phyloP scores from a whole-genome alignment of 1,140 invertebrate species.

The Bombus breviceps region DNA sequence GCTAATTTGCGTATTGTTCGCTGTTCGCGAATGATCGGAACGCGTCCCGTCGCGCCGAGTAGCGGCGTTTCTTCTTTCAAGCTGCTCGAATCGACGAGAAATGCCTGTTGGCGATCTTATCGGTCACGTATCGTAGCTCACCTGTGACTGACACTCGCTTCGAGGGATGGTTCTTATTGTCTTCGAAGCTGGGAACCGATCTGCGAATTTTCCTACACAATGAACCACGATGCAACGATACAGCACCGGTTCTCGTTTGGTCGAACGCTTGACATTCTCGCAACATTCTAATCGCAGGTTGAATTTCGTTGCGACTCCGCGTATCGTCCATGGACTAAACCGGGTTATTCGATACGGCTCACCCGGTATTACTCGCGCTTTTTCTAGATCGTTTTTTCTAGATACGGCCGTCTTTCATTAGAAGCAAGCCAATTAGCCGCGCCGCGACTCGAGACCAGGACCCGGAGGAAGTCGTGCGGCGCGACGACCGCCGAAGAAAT shows the following conservation, averaged over 20 bases:
- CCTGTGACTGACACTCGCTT: slow-evolving; percentile 3
- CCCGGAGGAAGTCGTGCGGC: slow-evolving; percentile 44
- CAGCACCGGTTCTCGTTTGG: neutral
- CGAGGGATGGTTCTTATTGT: neutral
- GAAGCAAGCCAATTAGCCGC: slow-evolving; percentile 52
- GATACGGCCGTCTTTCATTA: slow-evolving; percentile 43
- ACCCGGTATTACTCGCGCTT: no score
- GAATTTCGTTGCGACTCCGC: neutral
- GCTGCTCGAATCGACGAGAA: neutral
- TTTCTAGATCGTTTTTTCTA: slow-evolving; percentile 9
- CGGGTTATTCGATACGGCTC: no score
- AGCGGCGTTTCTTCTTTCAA: neutral
- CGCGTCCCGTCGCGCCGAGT: neutral
- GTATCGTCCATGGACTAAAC: no score
- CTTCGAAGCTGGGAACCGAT: neutral
- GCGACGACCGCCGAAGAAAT: slow-evolving; percentile 11
- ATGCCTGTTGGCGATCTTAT: neutral
- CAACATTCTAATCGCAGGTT: neutral
- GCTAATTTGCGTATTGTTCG: slow-evolving; percentile 47
- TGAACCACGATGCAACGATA: no score
- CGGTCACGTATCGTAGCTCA: neutral
- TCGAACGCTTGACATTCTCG: neutral
- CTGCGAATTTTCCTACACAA: neutral
- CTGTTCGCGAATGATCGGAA: slow-evolving; percentile 7
- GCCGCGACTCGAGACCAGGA: neutral